phyloP scores from a whole-genome alignment of 2,797 vertebrate species.

The Lagocephalus sceleratus region DNA sequence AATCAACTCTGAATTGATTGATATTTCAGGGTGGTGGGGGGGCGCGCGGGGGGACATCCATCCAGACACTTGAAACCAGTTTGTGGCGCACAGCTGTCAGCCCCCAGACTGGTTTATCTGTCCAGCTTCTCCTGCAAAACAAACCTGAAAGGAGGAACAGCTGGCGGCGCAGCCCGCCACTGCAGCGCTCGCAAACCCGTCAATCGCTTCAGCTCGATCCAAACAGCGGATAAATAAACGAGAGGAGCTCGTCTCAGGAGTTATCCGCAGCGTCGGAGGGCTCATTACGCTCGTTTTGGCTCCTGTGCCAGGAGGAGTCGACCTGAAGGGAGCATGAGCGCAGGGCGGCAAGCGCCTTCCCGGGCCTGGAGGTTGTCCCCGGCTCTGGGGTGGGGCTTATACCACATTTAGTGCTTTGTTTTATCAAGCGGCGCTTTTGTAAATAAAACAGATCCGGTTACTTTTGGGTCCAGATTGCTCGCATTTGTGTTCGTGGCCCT shows the following conservation, averaged over 20 bases:
- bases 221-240: neutral
- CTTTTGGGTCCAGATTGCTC: too few species aligned
- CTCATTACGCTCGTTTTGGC: conserved; percentile 6
- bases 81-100: conserved; percentile 42
- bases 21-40: conserved; percentile 46
- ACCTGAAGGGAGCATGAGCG: conserved; percentile 21
- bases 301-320: too few species aligned
- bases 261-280: conserved; percentile 17
- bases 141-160: conserved; percentile 28
- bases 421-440: too few species aligned
- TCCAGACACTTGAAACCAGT: conserved; percentile 23
- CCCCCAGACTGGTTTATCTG: conserved; percentile 34
- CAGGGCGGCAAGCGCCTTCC: neutral
- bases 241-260: conserved; percentile 22
- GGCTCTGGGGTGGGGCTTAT: too few species aligned
- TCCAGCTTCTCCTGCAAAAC: conserved; percentile 34
- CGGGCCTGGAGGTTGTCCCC: too few species aligned
- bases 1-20: conserved; percentile 54
- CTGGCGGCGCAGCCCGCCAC: conserved; percentile 1
- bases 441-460: too few species aligned
- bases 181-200: neutral
- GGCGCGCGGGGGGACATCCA: conserved; percentile 1
- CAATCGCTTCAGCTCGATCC: too few species aligned
- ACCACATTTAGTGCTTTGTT: too few species aligned
- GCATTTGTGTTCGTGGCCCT: too few species aligned